These are phyloP conservation scores for Sialis lutaria DNA, from an alignment of 2,888 invertebrate genomes.

Conservation along the genomic window DNA sequence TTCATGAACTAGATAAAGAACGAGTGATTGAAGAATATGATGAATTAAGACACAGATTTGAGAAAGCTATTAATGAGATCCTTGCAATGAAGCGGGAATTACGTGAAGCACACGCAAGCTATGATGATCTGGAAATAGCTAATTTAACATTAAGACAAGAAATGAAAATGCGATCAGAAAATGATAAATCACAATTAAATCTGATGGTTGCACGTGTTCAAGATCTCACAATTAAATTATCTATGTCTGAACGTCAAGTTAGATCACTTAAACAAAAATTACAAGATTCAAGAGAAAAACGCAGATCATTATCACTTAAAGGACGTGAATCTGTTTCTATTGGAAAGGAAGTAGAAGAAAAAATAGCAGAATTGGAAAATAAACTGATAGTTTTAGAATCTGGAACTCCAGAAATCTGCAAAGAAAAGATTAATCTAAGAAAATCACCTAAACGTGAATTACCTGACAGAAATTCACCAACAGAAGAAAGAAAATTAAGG, in stretches of 20 bases:
- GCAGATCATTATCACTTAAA: constrained; percentile 67
- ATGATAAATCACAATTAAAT: constrained; percentile 52
- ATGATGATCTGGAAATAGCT: constrained; percentile 64
- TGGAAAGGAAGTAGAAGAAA: constrained; percentile 71
- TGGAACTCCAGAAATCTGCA: constrained; percentile 15
- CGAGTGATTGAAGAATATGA: constrained; percentile 65
- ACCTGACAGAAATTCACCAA: constrained; percentile 20
- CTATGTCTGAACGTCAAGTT: constrained; percentile 66
- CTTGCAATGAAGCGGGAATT: constrained; percentile 66
- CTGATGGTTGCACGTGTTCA: constrained; percentile 71
- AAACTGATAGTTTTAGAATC: constrained; percentile 53
- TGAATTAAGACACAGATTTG: constrained; percentile 57
- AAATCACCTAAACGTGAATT: constrained; percentile 29
- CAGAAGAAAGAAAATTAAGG: constrained; percentile 32
- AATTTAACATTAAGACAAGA: constrained; percentile 59
- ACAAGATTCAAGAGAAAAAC: constrained; percentile 58
- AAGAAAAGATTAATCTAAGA: background rate
- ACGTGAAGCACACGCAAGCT: constrained; percentile 60
- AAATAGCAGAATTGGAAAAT: constrained; percentile 61
- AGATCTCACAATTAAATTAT: constrained; percentile 66
- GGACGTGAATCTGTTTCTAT: constrained; percentile 57
- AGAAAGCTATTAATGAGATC: constrained; percentile 70
- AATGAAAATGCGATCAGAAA: constrained; percentile 42
- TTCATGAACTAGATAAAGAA: constrained; percentile 55
- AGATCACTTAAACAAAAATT: constrained; percentile 63